phyloP scores from a whole-genome alignment of 2,888 invertebrate species.

The Hofmannophila pseudospretella region DNA sequence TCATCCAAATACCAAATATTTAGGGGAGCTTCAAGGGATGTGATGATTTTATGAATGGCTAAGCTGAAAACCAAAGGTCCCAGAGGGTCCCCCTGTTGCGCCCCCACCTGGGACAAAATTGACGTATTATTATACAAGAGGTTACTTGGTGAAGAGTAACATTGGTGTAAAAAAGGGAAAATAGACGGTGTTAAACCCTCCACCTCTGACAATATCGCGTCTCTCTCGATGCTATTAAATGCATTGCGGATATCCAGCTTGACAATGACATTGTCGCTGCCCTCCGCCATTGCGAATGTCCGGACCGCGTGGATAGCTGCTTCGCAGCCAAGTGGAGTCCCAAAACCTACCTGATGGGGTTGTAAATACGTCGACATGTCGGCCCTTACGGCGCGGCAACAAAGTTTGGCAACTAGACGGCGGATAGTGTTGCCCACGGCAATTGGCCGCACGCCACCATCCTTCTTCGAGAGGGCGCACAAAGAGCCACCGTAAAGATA shows the following conservation, averaged over 20 bases:
- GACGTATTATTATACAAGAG: background rate
- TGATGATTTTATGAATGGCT: background rate
- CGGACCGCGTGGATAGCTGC: too few relatives aligned
- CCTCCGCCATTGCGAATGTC: too few relatives aligned
- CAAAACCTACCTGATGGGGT: slow-evolving; percentile 2
- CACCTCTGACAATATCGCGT: background rate
- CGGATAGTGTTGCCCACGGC: background rate
- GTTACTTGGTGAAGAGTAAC: background rate
- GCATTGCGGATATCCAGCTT: slow-evolving; percentile 7
- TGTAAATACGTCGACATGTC: background rate
- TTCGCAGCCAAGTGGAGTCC: background rate
- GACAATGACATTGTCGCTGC: background rate
- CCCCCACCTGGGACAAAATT: background rate
- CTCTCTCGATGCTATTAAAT: slow-evolving; percentile 5
- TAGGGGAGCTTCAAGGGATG: background rate
- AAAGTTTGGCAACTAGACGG: slow-evolving; percentile 2
- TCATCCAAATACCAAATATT: too few relatives aligned
- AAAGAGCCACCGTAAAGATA: slow-evolving; percentile 1
- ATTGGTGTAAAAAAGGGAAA: background rate
- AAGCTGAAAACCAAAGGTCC: too few relatives aligned
- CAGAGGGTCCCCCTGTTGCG: too few relatives aligned
- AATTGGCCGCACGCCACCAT: background rate
- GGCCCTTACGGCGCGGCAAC: background rate
- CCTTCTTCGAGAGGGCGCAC: slow-evolving; percentile 3
- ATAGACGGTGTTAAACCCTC: background rate